Evolutionary conservation across 2,797 vertebrate genomes (phyloP), one percentile per base, ranked within the genome.

Genomic region (Emys orbicularis): DNA sequence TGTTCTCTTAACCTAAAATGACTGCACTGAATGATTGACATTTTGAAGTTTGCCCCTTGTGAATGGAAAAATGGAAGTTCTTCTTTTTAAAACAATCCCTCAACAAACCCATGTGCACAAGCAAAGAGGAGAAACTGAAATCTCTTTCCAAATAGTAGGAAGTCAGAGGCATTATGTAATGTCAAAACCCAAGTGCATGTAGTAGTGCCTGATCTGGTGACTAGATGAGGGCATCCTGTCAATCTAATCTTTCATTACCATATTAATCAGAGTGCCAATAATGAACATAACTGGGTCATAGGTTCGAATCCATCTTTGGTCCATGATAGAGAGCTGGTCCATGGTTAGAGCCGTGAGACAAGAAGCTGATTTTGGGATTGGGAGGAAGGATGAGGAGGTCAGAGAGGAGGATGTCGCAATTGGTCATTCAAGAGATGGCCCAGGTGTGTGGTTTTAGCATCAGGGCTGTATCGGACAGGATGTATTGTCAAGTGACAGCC

Each of bases 381-480:
- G 54, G 9, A 27, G 54, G 54, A 25, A 25, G 54, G 54, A 27
- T 27, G 54, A 56, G 10, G 54, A 56, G 54, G 16, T 54, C 53
- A 54, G 53, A 23, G 21, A 54, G 54, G 54, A 54, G 53, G 19
- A 54, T 54, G 49, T 49, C 93, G 85, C 29, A n/a, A 21, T 84
- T 94, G 57, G 44, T 87, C 37, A 6, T 87, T 61, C 27, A 81
- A 77, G 10, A 2, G 3, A 83, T 84, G 79, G 90, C 92, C 25
- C 84, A 95, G 87, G 61, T 91, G 25, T 90, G 21, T n/a, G 6
- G 23, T 91, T 92, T 89, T 90, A 91, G 68, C 13, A 34, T 41
- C 4, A 61, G 23, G 50, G 8, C 56, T 94, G 31, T 52, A 85
- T 88, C 61, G 84, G n/a, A 50, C 47, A 76, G 19, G 5, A 3